A percentile compares a stretch with the other conserved stretches of the same genome.
phyloP scores from a whole-genome alignment of 2,113 vertebrate genomes.

The Gymnorhina tibicen region DNA sequence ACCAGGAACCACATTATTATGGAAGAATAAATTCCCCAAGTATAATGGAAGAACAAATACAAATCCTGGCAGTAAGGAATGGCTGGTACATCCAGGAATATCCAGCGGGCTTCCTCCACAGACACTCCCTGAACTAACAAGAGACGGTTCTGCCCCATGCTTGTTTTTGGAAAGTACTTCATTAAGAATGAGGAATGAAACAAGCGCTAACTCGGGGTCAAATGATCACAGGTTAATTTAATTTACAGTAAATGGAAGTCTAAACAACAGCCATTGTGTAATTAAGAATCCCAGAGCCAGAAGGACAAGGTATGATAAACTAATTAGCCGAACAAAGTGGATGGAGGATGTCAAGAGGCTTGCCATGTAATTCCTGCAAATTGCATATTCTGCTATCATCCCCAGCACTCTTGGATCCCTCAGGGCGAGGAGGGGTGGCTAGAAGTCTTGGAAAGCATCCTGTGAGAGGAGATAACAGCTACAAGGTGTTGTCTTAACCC shows the following conservation, averaged over 20 bases:
- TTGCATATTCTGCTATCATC: neutral
- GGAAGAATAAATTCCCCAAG: neutral
- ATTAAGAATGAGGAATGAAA: neutral
- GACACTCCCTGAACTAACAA: neutral
- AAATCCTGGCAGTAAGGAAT: neutral
- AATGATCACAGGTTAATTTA: neutral
- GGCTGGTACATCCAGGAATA: neutral
- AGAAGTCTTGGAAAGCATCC: neutral
- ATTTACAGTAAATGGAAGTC: neutral
- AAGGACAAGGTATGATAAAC: neutral
- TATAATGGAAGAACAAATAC: neutral
- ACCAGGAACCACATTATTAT: neutral
- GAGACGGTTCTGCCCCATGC: neutral
- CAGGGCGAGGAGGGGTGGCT: neutral
- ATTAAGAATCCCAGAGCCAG: constrained; percentile 8
- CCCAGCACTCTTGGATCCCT: neutral
- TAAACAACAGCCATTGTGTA: constrained; percentile 7
- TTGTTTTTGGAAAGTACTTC: neutral
- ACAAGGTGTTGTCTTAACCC: neutral
- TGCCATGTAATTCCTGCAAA: constrained; percentile 3
- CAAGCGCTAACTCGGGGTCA: neutral
- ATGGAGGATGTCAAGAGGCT: neutral
- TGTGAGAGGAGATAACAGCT: neutral
- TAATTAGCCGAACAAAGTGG: constrained; percentile 40
- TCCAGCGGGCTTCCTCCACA: neutral